Conservation (phyloP, 2,113 vertebrate genomes). For the Myrmecophaga tridactyla region DNA sequence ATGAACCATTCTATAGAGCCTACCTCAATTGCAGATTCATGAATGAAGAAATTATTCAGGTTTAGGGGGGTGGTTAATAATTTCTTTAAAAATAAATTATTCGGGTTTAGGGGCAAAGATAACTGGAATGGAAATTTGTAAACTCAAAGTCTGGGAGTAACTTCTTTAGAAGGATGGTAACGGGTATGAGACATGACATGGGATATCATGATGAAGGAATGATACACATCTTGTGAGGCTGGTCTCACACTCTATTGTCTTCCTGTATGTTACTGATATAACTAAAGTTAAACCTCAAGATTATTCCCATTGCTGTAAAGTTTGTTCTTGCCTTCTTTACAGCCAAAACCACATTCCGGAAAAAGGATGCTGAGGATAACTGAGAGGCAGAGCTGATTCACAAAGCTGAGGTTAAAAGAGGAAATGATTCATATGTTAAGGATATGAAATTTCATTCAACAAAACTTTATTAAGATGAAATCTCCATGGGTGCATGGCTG, state of each 20-base stretch:
- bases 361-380: constrained; percentile 33
- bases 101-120: not conserved
- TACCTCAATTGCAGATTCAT: not conserved
- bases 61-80: too few species aligned
- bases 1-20: not conserved
- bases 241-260: not conserved
- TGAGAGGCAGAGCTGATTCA: constrained; percentile 56
- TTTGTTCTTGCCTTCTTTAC: not conserved
- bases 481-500: not conserved
- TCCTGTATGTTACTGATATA: not conserved
- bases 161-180: not conserved
- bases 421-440: constrained; percentile 54
- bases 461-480: constrained; percentile 31
- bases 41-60: not conserved
- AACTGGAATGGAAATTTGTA: not conserved
- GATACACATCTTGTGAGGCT: not conserved
- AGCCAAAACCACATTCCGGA: constrained; percentile 2
- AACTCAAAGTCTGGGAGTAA: not conserved
- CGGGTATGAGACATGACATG: not conserved
- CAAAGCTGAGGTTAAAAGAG: constrained; percentile 41
- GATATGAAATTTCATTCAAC: constrained; percentile 21
- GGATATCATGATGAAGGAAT: not conserved
- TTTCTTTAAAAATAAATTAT: too few species aligned
- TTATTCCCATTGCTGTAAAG: not conserved
- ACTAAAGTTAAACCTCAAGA: not conserved